phyloP scores from a whole-genome alignment of 2,888 invertebrate genomes.

The Eupithecia subfuscata region DNA sequence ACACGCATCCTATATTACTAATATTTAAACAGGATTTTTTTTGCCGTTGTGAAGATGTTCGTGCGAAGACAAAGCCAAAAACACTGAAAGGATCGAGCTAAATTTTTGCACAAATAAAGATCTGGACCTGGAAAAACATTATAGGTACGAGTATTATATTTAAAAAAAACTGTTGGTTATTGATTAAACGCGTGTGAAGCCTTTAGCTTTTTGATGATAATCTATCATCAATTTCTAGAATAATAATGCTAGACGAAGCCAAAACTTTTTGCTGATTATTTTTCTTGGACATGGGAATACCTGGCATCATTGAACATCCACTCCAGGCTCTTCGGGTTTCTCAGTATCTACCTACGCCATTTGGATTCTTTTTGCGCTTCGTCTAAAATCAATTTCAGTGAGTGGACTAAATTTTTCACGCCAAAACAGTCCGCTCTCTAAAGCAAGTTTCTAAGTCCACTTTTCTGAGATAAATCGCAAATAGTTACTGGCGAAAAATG shows the following conservation, averaged over 20 bases:
- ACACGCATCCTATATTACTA: too few species aligned
- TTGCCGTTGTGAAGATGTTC: too few species aligned
- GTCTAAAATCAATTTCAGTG: constrained; percentile 13
- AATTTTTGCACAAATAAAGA: too few species aligned
- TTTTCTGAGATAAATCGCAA: constrained; percentile 59
- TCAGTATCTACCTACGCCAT: neutral
- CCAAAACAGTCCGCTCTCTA: constrained; percentile 4
- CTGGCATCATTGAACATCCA: neutral
- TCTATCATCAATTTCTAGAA: too few species aligned
- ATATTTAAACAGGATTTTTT: too few species aligned
- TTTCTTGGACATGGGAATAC: neutral
- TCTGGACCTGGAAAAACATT: too few species aligned
- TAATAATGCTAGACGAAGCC: neutral
- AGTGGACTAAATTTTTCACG: constrained; percentile 10
- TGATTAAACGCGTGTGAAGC: too few species aligned
- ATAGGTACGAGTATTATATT: too few species aligned
- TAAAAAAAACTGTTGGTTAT: too few species aligned
- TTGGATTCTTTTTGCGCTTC: neutral
- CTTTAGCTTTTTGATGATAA: too few species aligned
- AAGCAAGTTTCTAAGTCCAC: constrained; percentile 22
- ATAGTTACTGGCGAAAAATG: constrained; percentile 68
- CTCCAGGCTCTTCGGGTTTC: neutral
- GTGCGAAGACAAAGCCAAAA: too few species aligned
- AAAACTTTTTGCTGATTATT: neutral
- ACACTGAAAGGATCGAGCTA: too few species aligned